Percentiles rank a stretch among this genome's conserved stretches.
These are phyloP conservation scores for Colostygia pectinataria DNA, from an alignment of 2,888 invertebrate species.

Conservation along the genomic window DNA sequence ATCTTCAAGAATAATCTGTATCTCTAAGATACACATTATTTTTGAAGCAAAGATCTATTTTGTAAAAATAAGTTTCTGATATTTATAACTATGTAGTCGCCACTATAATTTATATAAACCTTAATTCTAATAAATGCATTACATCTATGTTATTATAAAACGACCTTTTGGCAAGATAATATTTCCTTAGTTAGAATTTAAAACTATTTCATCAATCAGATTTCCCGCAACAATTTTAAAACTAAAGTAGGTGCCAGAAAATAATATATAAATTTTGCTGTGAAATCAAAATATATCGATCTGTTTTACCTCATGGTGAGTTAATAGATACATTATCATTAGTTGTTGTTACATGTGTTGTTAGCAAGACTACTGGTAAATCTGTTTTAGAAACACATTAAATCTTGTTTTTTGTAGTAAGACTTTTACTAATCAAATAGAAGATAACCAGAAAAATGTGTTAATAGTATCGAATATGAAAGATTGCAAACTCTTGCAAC, in stretches of 20 bases:
- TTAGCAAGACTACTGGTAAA: slow-evolving; percentile 2
- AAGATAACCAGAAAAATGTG: too few relatives aligned
- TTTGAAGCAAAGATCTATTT: too few relatives aligned
- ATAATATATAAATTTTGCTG: background rate
- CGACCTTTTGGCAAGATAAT: slow-evolving; percentile 11
- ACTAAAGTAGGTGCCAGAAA: too few relatives aligned
- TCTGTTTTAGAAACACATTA: slow-evolving; percentile 10
- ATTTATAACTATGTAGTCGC: too few relatives aligned
- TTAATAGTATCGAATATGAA: too few relatives aligned
- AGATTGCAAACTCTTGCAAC: background rate
- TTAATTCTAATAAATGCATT: slow-evolving; percentile 28
- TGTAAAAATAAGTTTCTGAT: too few relatives aligned
- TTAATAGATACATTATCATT: background rate
- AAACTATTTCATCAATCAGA: too few relatives aligned
- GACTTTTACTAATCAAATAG: background rate
- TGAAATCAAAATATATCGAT: background rate
- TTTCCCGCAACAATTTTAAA: too few relatives aligned
- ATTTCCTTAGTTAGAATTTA: background rate
- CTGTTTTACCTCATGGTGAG: slow-evolving; percentile 3
- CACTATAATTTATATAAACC: too few relatives aligned
- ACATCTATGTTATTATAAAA: background rate
- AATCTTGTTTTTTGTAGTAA: background rate
- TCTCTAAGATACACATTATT: too few relatives aligned
- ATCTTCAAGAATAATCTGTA: too few relatives aligned
- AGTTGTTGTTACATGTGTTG: slow-evolving; percentile 4